A percentile compares a stretch with the other conserved stretches of the same genome.
phyloP scores from a whole-genome alignment of 2,113 vertebrate genomes.

The Dicrurus megarhynchus region DNA sequence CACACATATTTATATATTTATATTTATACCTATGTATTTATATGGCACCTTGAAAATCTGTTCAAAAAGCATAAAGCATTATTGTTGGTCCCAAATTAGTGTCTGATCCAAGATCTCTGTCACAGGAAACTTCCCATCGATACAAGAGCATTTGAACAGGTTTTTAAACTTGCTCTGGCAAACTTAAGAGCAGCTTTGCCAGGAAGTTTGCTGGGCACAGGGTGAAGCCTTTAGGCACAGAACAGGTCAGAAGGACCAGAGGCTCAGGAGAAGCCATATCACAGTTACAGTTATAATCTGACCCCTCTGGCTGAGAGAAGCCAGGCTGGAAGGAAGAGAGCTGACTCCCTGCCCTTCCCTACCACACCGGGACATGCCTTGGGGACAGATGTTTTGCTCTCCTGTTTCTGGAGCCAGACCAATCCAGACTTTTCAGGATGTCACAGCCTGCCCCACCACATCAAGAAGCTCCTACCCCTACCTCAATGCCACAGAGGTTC shows the following conservation, averaged over 20 bases:
- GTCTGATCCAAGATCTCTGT: neutral
- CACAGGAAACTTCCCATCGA: neutral
- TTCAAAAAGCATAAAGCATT: neutral
- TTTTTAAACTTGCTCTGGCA: neutral
- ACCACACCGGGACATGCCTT: neutral
- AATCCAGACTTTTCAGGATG: neutral
- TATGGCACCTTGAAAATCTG: neutral
- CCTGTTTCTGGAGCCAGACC: neutral
- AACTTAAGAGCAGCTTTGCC: neutral
- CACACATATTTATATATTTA: neutral
- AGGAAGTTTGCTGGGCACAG: neutral
- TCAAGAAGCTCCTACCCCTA: neutral
- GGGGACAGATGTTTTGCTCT: neutral
- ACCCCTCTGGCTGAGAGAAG: neutral
- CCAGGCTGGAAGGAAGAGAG: neutral
- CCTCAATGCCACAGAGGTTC: neutral
- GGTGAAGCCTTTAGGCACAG: neutral
- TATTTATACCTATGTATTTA: neutral
- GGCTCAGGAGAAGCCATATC: neutral
- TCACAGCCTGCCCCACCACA: neutral
- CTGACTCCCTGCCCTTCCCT: neutral
- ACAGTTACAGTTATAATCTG: neutral
- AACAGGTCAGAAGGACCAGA: neutral
- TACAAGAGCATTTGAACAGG: neutral
- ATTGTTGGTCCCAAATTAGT: neutral